Conservation (phyloP, 2,113 vertebrate species). For the Calyptomena viridis region DNA sequence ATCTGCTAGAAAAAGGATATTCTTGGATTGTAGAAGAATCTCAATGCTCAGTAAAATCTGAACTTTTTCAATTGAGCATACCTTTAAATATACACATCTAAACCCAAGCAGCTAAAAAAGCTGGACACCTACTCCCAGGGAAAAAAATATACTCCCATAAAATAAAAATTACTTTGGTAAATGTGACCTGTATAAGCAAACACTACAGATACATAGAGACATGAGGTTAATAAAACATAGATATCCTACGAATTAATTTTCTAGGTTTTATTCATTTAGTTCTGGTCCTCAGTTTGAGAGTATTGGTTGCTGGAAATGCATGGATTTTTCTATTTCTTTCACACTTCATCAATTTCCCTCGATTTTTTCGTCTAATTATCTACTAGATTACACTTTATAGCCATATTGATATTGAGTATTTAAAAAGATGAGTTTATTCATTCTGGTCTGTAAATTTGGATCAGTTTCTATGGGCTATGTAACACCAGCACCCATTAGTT, state of each 20-base stretch:
- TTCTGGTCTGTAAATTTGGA: not conserved
- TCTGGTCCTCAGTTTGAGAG: not conserved
- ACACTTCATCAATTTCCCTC: not conserved
- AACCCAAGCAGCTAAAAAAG: not conserved
- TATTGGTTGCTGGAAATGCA: not conserved
- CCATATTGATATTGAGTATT: not conserved
- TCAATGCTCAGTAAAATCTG: not conserved
- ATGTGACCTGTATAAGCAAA: not conserved
- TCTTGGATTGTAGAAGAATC: not conserved
- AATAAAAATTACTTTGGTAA: conserved; percentile 1
- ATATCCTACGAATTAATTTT: not conserved
- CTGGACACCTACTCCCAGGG: not conserved
- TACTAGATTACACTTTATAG: conserved; percentile 35
- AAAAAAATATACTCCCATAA: not conserved
- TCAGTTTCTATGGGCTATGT: not conserved
- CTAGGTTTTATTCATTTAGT: not conserved
- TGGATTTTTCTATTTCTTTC: conserved; percentile 23
- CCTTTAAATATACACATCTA: not conserved
- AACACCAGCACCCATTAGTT: not conserved
- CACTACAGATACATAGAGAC: not conserved
- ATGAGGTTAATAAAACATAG: not conserved
- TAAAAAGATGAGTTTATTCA: not conserved
- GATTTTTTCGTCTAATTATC: conserved; percentile 16
- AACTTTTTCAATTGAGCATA: not conserved
- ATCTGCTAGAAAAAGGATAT: not conserved